Evolutionary conservation across 2,113 vertebrate species (phyloP).

Genomic region (Phaetusa simplex): DNA sequence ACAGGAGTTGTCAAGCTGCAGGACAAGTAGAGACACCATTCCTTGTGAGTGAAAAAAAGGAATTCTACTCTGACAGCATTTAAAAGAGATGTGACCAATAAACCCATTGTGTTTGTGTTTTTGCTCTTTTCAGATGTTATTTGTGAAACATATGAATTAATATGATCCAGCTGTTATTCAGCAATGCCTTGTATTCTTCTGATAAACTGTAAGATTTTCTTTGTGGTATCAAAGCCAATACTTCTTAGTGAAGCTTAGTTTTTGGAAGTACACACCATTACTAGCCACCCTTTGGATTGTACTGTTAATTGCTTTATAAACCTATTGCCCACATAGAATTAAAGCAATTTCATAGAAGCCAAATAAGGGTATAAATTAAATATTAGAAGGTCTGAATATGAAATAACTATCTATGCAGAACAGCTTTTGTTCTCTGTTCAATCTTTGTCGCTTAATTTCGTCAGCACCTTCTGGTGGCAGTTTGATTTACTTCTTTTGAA

Average conservation of each 20-base stretch:
- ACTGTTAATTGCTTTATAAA: conserved; percentile 54
- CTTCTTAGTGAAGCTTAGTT: not conserved
- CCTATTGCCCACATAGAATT: not conserved
- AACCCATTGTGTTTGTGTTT: not conserved
- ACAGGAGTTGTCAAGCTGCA: not conserved
- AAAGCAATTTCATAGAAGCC: conserved; percentile 36
- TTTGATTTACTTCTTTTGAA: conserved; percentile 34
- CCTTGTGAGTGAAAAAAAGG: not conserved
- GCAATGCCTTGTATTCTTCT: not conserved
- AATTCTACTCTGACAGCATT: not conserved
- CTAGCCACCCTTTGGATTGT: not conserved
- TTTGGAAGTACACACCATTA: not conserved
- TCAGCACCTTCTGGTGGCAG: conserved; percentile 20
- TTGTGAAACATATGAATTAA: not conserved
- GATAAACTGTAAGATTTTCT: not conserved
- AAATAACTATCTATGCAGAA: conserved; percentile 34
- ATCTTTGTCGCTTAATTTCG: conserved; percentile 35
- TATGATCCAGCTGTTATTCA: not conserved
- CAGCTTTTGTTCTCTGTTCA: conserved; percentile 40
- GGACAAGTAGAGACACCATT: not conserved
- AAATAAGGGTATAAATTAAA: conserved; percentile 62
- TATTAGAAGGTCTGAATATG: conserved; percentile 8
- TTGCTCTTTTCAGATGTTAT: not conserved
- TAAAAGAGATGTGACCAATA: not conserved
- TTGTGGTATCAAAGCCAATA: not conserved